Conservation (phyloP, 1,140 invertebrate genomes). For the Heliconius himera region DNA sequence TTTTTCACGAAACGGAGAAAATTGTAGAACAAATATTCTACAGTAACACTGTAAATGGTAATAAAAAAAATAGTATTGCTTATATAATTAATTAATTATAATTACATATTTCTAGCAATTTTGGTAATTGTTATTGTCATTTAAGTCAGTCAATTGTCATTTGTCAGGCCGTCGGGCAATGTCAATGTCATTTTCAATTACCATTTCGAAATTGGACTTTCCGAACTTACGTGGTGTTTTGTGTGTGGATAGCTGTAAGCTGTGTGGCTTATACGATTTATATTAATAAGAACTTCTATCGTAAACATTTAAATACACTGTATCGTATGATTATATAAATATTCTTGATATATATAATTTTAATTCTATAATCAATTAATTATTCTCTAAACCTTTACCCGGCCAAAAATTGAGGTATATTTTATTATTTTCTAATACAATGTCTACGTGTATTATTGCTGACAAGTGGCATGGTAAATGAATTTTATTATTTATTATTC, state of each 20-base stretch:
- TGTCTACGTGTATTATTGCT: slow-evolving; percentile 9
- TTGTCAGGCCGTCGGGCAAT: not conserved
- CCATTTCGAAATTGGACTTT: slow-evolving; percentile 13
- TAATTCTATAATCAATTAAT: not conserved
- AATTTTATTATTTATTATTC: slow-evolving; percentile 35
- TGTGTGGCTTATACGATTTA: not conserved
- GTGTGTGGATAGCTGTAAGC: slow-evolving; percentile 28
- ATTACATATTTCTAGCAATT: not conserved
- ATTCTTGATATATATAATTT: not conserved
- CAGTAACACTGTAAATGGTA: too few species aligned
- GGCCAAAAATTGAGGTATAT: slow-evolving; percentile 35
- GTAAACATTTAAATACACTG: not conserved
- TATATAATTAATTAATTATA: too few species aligned
- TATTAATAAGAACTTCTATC: not conserved
- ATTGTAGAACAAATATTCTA: too few species aligned
- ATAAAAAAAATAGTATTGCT: too few species aligned
- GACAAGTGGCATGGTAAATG: not conserved
- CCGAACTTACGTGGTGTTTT: slow-evolving; percentile 40
- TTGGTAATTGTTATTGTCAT: not conserved
- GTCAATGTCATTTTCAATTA: slow-evolving; percentile 7
- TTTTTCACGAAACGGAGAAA: too few species aligned
- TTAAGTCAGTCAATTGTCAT: not conserved
- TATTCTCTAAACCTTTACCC: not conserved
- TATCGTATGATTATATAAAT: not conserved
- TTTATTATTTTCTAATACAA: not conserved